Conservation (phyloP, 2,113 vertebrate genomes). For the Neolamprologus variostigma region DNA sequence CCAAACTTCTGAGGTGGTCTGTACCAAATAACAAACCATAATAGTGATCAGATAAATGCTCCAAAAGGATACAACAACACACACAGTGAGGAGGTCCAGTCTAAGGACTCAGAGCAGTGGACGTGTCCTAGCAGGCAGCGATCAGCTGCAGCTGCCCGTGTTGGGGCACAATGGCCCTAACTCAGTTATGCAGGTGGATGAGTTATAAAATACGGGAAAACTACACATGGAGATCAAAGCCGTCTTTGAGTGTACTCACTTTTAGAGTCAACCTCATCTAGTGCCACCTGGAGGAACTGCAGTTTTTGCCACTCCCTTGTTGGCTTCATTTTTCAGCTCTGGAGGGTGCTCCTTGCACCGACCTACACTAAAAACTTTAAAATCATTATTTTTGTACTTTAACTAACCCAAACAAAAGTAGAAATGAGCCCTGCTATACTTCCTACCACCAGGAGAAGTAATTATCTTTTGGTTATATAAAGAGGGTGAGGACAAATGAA, state of each 20-base stretch:
- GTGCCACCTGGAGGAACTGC: neutral
- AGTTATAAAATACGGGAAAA: neutral
- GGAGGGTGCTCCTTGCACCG: neutral
- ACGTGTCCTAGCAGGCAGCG: neutral
- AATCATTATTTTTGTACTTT: neutral
- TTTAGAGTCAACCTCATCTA: neutral
- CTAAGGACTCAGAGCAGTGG: neutral
- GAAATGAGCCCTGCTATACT: neutral
- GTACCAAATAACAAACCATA: neutral
- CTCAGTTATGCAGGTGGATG: neutral
- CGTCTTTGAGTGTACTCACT: neutral
- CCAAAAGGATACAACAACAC: neutral
- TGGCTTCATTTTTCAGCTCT: neutral
- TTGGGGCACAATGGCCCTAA: neutral
- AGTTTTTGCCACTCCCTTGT: neutral
- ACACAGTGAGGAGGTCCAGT: neutral
- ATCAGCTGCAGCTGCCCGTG: neutral
- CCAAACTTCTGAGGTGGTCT: neutral
- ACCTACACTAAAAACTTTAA: neutral
- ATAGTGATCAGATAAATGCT: neutral
- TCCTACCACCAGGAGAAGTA: neutral
- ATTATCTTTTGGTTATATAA: neutral
- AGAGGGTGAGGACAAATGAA: neutral
- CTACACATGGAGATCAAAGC: neutral
- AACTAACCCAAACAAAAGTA: neutral